Evolutionary conservation across 2,888 invertebrate species (phyloP).

Genomic region (Protophormia terraenovae): DNA sequence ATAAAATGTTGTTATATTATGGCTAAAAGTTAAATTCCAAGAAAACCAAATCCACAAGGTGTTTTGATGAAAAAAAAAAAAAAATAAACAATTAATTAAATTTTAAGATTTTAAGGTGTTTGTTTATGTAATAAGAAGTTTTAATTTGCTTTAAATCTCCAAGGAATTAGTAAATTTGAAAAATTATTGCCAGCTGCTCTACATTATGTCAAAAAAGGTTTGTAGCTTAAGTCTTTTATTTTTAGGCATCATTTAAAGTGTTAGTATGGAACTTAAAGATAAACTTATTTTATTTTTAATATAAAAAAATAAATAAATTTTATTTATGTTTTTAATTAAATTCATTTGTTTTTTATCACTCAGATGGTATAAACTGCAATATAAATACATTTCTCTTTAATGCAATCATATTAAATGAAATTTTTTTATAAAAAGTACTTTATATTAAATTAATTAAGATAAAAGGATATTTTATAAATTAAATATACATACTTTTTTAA

Average conservation of each 20-base stretch:
- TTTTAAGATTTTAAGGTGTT: background rate
- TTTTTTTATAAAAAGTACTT: too few relatives aligned
- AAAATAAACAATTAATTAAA: background rate
- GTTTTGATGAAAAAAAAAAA: background rate
- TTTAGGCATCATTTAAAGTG: background rate
- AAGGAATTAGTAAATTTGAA: background rate
- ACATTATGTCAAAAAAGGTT: slow-evolving; percentile 1
- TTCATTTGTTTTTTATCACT: too few relatives aligned
- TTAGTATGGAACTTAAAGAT: background rate
- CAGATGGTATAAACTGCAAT: too few relatives aligned
- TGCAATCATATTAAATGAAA: too few relatives aligned
- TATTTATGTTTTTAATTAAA: too few relatives aligned
- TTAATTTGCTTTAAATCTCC: background rate
- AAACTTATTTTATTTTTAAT: too few relatives aligned
- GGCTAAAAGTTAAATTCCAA: slow-evolving; percentile 32
- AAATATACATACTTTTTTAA: too few relatives aligned
- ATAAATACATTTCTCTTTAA: too few relatives aligned
- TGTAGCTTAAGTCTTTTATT: slow-evolving; percentile 6
- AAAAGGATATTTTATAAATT: too few relatives aligned
- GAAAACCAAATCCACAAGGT: background rate
- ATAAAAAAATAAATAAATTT: too few relatives aligned
- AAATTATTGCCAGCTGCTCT: background rate
- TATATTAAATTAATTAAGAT: too few relatives aligned
- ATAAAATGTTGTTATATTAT: slow-evolving; percentile 12
- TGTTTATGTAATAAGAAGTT: background rate